Evolutionary conservation across 2,888 invertebrate species (phyloP), one percentile per base, ranked within the genome.

Genomic region (Aleiodes alternator): DNA sequence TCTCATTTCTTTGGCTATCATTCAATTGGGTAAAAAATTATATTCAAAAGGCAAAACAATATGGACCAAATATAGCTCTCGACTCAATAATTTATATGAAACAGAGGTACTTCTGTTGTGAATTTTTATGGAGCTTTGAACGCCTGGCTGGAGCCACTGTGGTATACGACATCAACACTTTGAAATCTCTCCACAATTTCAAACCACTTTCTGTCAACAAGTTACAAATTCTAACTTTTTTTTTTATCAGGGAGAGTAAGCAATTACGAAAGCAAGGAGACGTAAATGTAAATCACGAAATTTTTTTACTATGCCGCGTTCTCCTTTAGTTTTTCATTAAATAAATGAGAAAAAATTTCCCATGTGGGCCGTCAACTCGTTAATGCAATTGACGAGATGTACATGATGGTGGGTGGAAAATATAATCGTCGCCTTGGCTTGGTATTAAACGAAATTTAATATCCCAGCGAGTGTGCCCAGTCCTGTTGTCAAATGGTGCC

Each of bases 111-210:
- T 73, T 70, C 69, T 72, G 51, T 68, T 72, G 74, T 57, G 31
- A n/a, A n/a, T 53, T 53, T 59, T 59, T 59, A 59, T 38, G 34
- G 38, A 31, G 77, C 72, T 74, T 73, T 77, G 79, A 78, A 80
- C 83, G 85, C 79, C 84, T 76, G 80, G 72, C 80, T 84, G 85
- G 87, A 85, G 85, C 84, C 84, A 79, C 78, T 80, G 43, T 79
- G 83, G 83, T 85, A 83, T 82, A 83, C 84, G 78, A 82, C 84
- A 86, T 87, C 86, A 87, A 85, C 84, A 86, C 84, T 84, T 82
- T 72, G 50, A 68, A 72, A 76, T 80, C 80, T 79, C 75, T 66
- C 75, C 77, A 59, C 77, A 59, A n/a, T 14, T 31, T 12, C 59
- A 38, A 16, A 55, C n/a, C 16, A 16, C 31, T 59, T 34, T 59